A percentile compares a stretch with the other conserved stretches of the same genome.
phyloP scores from a whole-genome alignment of 2,113 vertebrate species.

The Acanthochromis polyacanthus region DNA sequence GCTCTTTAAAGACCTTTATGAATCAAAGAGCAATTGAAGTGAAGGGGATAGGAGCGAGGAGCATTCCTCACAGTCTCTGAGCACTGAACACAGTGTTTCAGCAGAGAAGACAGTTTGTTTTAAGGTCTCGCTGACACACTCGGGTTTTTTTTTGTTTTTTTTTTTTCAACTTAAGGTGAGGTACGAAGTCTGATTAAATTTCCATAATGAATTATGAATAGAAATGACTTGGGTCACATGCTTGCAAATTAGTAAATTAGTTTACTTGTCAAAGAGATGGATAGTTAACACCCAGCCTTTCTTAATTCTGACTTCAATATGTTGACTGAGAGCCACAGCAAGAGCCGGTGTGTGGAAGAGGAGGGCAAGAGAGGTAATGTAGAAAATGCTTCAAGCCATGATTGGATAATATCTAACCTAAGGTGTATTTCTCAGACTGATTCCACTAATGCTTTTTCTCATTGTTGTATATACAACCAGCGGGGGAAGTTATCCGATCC shows the following conservation, averaged over 20 bases:
- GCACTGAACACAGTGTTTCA: slow-evolving; percentile 33
- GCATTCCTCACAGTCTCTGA: slow-evolving; percentile 27
- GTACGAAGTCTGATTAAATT: slow-evolving; percentile 81
- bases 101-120: slow-evolving; percentile 48
- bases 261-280: slow-evolving; percentile 74
- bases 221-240: slow-evolving; percentile 72
- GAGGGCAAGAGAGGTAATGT: slow-evolving; percentile 43
- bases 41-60: slow-evolving; percentile 45
- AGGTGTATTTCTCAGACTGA: neutral
- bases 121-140: slow-evolving; percentile 17
- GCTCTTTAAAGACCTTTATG: slow-evolving; percentile 62
- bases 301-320: slow-evolving; percentile 53
- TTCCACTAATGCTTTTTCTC: slow-evolving; percentile 3
- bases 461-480: slow-evolving; percentile 19
- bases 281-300: slow-evolving; percentile 68
- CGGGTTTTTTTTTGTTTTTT: neutral
- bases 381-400: slow-evolving; percentile 37
- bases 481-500: slow-evolving; percentile 25
- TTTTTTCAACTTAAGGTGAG: slow-evolving; percentile 61
- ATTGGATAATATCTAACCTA: slow-evolving; percentile 27
- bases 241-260: slow-evolving; percentile 84
- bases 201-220: slow-evolving; percentile 81
- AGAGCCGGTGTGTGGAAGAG: slow-evolving; percentile 20
- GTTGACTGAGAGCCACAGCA: slow-evolving; percentile 59
- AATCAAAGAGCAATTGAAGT: slow-evolving; percentile 70